Evolutionary conservation across 2,797 vertebrate species (phyloP), one percentile per base, ranked within the genome.

Genomic region (Hipposideros larvatus): DNA sequence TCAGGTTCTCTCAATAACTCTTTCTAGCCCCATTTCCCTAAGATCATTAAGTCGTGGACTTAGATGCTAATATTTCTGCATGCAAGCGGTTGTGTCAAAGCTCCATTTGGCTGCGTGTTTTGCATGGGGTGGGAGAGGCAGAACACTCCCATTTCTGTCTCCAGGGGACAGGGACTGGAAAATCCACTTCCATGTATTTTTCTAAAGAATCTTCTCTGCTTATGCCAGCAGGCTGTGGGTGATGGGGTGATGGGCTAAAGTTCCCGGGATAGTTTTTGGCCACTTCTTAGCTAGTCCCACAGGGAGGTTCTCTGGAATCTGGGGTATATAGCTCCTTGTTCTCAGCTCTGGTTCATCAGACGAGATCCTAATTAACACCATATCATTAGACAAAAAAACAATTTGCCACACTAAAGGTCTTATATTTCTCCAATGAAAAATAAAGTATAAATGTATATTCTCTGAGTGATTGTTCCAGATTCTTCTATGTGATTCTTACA

Each of bases 381-480:
- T 51, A 26, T 96, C 34, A 90, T 74, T 37, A 70, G 65, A 78
- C 11, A 89, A 74, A 91, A 37, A 61, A 95, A 78, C n/a, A 78
- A 48, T n/a, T 87, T 63, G 71, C 74, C 15, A 21, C 53, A 59
- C 46, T n/a, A n/a, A 84, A 80, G 31, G 15, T 84, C 55, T 96
- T 79, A 57, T 18, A 9, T 85, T 93, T 85, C 28, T 78, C 53
- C 66, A 86, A 6, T 34, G 37, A 77, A 97, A 91, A 91, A 37
- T 80, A 46, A 88, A 89, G 26, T n/a, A 43, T 28, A 11, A 90
- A 41, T 65, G 24, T 4, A 55, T 14, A 41, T 84, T 93, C 15
- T 57, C 48, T 63, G 43, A 13, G 9, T 74, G 34, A 83, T 73
- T 90, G 78, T 80, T 96, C 51, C 37, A 90, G 57, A 92, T 94